Percentiles rank a stretch among this genome's conserved stretches.
phyloP scores from a whole-genome alignment of 1,140 invertebrate species.

The Orchestia grillus region DNA sequence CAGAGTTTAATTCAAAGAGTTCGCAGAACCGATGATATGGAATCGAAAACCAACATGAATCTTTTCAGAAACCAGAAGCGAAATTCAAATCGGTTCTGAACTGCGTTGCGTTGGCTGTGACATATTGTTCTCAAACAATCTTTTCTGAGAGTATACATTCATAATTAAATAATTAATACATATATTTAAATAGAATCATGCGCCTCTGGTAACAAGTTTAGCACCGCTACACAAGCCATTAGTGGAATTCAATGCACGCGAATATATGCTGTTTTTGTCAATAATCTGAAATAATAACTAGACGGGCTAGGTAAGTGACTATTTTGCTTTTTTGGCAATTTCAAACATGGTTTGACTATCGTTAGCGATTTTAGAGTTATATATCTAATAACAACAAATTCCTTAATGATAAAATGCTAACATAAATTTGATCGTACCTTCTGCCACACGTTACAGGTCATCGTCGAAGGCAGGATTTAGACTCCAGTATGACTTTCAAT shows the following conservation, averaged over 20 bases:
- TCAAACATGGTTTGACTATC: not conserved
- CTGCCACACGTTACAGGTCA: not conserved
- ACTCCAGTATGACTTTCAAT: not conserved
- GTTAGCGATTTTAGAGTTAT: not conserved
- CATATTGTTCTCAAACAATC: not conserved
- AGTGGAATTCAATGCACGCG: not conserved
- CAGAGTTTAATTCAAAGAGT: not conserved
- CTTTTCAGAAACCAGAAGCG: not conserved
- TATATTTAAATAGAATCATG: not conserved
- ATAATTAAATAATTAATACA: slow-evolving; percentile 24
- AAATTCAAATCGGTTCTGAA: not conserved
- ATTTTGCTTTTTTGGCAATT: not conserved
- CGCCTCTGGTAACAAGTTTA: slow-evolving; percentile 18
- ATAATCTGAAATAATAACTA: not conserved
- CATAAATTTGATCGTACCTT: not conserved
- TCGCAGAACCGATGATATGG: not conserved
- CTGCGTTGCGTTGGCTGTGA: not conserved
- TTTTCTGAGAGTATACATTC: not conserved
- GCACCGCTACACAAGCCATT: slow-evolving; percentile 2
- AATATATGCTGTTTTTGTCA: not conserved
- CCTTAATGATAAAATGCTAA: not conserved
- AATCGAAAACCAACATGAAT: not conserved
- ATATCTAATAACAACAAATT: slow-evolving; percentile 18
- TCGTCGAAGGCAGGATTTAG: not conserved
- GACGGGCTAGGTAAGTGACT: not conserved